These are phyloP conservation scores for Malacoraja senta DNA, from an alignment of 2,797 vertebrate genomes.

Conservation along the genomic window DNA sequence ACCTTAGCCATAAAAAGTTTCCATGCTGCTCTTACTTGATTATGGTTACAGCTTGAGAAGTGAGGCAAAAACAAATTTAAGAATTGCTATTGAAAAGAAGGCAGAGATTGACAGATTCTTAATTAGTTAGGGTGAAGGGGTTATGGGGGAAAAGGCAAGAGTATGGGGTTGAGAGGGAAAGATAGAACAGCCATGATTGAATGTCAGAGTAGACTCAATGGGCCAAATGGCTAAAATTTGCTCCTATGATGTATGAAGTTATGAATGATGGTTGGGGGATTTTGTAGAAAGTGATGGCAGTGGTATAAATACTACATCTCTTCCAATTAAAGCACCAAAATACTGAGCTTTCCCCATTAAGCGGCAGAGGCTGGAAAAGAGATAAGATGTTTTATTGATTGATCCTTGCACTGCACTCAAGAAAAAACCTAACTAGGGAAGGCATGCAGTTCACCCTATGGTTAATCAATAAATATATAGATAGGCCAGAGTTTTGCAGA, in stretches of 20 bases:
- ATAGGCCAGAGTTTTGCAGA: not conserved
- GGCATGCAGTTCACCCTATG: not conserved
- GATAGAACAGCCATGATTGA: no score
- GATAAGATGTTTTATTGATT: not conserved
- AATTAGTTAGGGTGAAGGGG: no score
- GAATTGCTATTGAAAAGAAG: not conserved
- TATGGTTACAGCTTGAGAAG: not conserved
- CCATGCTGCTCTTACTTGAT: not conserved
- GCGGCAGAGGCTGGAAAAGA: not conserved
- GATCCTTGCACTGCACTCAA: not conserved
- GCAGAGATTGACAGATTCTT: no score
- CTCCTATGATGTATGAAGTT: no score
- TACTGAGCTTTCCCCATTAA: not conserved
- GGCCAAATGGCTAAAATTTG: no score
- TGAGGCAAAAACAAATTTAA: not conserved
- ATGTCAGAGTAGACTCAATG: no score
- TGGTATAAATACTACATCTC: not conserved
- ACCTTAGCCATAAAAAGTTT: not conserved
- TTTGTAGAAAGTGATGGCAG: not conserved
- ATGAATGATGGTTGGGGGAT: not conserved
- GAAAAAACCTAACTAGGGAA: no score
- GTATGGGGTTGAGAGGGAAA: no score
- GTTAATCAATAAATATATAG: not conserved
- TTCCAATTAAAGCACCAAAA: not conserved
- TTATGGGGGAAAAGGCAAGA: no score